Evolutionary conservation across 1,140 invertebrate genomes (phyloP), one percentile per base, ranked within the genome.

Genomic region (Sinonovacula constricta): DNA sequence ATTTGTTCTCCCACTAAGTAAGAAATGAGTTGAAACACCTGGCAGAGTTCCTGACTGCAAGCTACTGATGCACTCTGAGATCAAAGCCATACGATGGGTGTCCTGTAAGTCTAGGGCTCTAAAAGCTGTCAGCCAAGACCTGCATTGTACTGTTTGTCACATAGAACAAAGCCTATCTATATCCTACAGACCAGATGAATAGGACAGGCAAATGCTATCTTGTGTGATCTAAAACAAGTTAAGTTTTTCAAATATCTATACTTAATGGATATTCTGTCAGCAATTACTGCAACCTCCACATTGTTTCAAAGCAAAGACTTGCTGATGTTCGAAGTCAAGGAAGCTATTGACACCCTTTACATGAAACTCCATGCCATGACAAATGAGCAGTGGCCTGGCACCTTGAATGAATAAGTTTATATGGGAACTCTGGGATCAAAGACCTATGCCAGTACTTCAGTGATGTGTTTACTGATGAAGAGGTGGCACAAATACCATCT

Each of bases 231-330:
- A 10, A 71, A 30, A 57, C 33, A 66, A 26, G 28, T 72, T 14
- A 71, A 71, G 45, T 79, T 79, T 72, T 51, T 79, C 2, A 72
- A 79, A 60, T 59, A 79, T 39, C 51, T 79, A 1, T 60, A 72
- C 18, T 53, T 72, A 0, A 22, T 72, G 28, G 77, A 79, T 60
- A 15, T 72, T 30, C 36, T 79, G 15, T 12, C 28, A 56, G 51
- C 34, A 7, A 53, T 79, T 5, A 63, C 67, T 30, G 30, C 22
- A 63, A 54, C 49, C 15, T 78, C 75, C 15, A 53, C 39, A 24
- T 51, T 62, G 10, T 79, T 79, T 72, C 77, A 79, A 49, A 54
- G 26, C 7, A 72, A 79, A 59, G 77, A 72, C 63, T 26, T 79
- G 34, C 15, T 79, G 22, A 66, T 79, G 7, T 66, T 79, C 67